These are phyloP conservation scores for Polypedilum pembai DNA, from an alignment of 1,140 invertebrate genomes.

Conservation along the genomic window DNA sequence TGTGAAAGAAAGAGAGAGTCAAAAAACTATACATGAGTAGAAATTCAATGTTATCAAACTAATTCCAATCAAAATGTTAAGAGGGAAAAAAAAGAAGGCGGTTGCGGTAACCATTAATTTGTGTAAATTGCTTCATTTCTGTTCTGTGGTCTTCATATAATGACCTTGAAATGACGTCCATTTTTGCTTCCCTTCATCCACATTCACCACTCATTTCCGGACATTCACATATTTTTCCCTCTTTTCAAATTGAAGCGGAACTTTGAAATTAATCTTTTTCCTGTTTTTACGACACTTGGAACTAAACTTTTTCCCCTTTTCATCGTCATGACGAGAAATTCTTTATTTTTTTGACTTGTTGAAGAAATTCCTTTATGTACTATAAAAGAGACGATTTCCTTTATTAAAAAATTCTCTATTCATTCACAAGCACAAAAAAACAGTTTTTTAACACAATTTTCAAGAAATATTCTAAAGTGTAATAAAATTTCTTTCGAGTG, in stretches of 20 bases:
- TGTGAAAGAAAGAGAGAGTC: no score
- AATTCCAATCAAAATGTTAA: no score
- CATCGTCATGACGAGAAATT: background rate
- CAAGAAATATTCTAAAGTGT: no score
- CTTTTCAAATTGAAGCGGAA: background rate
- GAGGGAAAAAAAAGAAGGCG: background rate
- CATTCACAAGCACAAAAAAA: no score
- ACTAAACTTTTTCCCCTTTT: background rate
- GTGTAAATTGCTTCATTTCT: constrained; percentile 26
- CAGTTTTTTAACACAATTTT: no score
- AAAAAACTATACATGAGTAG: no score
- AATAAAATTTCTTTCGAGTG: no score
- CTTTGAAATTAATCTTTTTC: constrained; percentile 24
- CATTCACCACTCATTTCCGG: background rate
- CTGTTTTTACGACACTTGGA: background rate
- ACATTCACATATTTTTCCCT: background rate
- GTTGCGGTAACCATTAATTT: constrained; percentile 24
- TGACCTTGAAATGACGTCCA: constrained; percentile 1
- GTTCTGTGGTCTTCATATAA: background rate
- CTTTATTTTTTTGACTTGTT: constrained; percentile 6
- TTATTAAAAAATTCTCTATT: background rate
- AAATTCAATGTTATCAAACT: no score
- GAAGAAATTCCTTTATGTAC: background rate
- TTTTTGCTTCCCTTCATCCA: background rate
- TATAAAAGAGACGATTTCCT: background rate